Evolutionary conservation across 2,888 invertebrate genomes (phyloP), one percentile per base, ranked within the genome.

Genomic region (Drosophila recens): DNA sequence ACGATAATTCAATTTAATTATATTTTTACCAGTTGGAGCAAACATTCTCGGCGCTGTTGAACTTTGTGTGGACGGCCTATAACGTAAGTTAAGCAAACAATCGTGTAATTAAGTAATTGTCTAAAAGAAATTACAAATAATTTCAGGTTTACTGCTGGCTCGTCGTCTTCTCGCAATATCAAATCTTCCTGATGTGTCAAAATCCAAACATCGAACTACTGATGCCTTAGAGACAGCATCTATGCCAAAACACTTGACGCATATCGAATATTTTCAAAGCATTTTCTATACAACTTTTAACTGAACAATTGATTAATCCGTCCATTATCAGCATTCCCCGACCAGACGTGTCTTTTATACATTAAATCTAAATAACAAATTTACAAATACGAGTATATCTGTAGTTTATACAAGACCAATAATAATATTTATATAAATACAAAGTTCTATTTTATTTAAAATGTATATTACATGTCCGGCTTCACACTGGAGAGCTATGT

Each of bases 41-140:
- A 45, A 96, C 97, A 2, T 95, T 96, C 79, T 95, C 96, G 30
- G 95, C 96, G 0, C 92, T 97, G 0, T 91, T 96, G 4, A 94
- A 96, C 88, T 97, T 97, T 94, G 92, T 95, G 1, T 97, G 97
- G 97, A 96, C 96, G 96, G 93, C 95, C 0, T 97, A 97, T 90
- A 97, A 97, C 93, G 97, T 97, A 20, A 77, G 94, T 62, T 6
- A 0, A 13, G 2, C 8, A 11, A 33, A 3, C 5, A 34, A 36
- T 40, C 11, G 13, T 13, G 3, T 8, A 17, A 0, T 8, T 1
- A 38, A 40, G 3, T 27, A 13, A 15, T 36, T 23, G 11, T 36
- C 23, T 1, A 36, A 57, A 17, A n/a, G 9, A n/a, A 15, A 2
- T 58, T 27, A n/a, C 15, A n/a, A 17, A 3, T 58, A 6, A n/a